These are phyloP conservation scores for Beaufortia kweichowensis DNA, from an alignment of 2,113 vertebrate species.

Conservation along the genomic window DNA sequence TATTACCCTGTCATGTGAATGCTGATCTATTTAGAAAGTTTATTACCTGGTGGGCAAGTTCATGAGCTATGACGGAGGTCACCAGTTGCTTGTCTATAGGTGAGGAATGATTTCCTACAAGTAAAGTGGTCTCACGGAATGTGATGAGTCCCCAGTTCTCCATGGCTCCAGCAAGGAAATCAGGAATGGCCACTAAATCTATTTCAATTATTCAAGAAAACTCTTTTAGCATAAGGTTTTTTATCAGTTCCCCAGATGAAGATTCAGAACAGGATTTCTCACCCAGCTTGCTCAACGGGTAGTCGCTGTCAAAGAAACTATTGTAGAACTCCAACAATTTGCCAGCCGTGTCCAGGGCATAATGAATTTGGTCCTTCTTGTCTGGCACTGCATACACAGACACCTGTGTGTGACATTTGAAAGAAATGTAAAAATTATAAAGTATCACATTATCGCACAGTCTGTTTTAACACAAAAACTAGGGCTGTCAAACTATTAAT, in stretches of 20 bases:
- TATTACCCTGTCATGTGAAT: neutral
- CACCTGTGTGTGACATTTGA: constrained; percentile 71
- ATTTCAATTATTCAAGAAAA: constrained; percentile 23
- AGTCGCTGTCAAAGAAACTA: constrained; percentile 81
- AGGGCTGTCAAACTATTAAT: too few species aligned
- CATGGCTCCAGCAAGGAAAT: constrained; percentile 92
- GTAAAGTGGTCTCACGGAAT: constrained; percentile 84
- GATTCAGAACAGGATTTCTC: constrained; percentile 47
- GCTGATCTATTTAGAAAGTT: neutral
- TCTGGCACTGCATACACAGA: constrained; percentile 86
- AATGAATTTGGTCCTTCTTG: constrained; percentile 79
- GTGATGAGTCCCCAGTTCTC: constrained; percentile 97
- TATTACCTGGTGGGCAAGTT: constrained; percentile 93
- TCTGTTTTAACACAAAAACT: neutral
- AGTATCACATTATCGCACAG: neutral
- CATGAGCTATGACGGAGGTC: constrained; percentile 87
- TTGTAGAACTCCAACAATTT: constrained; percentile 89
- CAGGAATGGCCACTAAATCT: constrained; percentile 95
- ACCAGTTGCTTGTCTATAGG: constrained; percentile 84
- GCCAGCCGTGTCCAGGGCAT: constrained; percentile 79
- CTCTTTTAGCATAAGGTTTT: neutral
- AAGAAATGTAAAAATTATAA: neutral
- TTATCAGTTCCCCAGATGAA: constrained; percentile 18
- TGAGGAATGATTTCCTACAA: constrained; percentile 82
- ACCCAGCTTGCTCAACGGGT: constrained; percentile 91